Conservation (phyloP, 1,140 invertebrate species). For the Lordiphosa stackelbergi region DNA sequence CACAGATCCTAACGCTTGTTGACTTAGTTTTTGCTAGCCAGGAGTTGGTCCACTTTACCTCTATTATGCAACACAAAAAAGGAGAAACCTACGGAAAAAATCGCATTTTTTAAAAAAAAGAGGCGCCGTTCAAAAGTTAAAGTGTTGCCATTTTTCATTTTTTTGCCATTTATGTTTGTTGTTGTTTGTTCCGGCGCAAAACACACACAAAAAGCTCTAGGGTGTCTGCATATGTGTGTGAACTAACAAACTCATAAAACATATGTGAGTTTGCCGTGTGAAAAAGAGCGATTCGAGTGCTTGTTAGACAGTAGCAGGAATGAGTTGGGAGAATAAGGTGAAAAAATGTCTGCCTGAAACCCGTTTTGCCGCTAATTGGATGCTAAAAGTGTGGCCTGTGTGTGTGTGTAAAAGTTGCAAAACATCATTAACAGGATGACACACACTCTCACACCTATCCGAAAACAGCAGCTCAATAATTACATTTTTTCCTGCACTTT, state of each 20-base stretch:
- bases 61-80: constrained; percentile 17
- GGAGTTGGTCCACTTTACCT: constrained; percentile 21
- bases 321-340: neutral
- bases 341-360: constrained; percentile 32
- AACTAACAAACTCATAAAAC: constrained; percentile 28
- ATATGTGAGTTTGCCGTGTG: constrained; percentile 43
- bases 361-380: constrained; percentile 56
- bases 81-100: constrained; percentile 37
- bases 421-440: constrained; percentile 47
- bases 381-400: constrained; percentile 36
- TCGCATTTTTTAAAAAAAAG: constrained; percentile 33
- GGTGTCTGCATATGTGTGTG: constrained; percentile 17
- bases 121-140: constrained; percentile 49
- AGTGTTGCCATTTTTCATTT: constrained; percentile 54
- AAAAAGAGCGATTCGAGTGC: constrained; percentile 48
- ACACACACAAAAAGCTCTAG: constrained; percentile 33
- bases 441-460: constrained; percentile 1
- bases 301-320: constrained; percentile 29
- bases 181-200: constrained; percentile 6
- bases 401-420: constrained; percentile 32
- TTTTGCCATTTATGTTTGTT: constrained; percentile 29
- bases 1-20: constrained; percentile 28
- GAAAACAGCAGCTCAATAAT: constrained; percentile 40
- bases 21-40: constrained; percentile 22
- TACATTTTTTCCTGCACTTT: constrained; percentile 26